Evolutionary conservation across 2,113 vertebrate species (phyloP), one percentile per base, ranked within the genome.

Genomic region (Chlamydotis undulata): DNA sequence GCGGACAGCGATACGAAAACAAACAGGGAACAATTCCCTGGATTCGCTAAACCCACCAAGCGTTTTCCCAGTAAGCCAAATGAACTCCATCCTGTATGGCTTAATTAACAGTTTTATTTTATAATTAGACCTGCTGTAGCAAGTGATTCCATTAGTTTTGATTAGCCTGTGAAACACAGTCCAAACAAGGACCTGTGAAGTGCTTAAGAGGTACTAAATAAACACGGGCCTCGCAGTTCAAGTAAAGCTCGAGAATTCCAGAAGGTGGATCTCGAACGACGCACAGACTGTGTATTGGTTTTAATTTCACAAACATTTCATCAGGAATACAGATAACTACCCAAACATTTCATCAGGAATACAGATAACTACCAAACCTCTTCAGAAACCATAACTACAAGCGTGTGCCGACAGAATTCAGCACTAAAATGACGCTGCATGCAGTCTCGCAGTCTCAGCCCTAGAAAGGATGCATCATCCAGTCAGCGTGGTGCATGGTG

Each of bases 371-470:
- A 12, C 1, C 52, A 53, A 61, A 60, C 2, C 75, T 10, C 59
- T 29, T 14, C 6, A 4, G 7, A 49, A 74, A 37, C 5, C 75
- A 15, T 2, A n/a, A 60, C 22, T 0, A 19, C 31, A 17, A 56
- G 65, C 15, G 2, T 1, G 14, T 1, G 19, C 10, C 25, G 24
- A 18, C 5, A 29, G 65, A 45, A 73, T 10, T 2, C 59, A 49
- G 59, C 33, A 19, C 4, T 17, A 56, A 52, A 71, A 9, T 1
- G 19, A 23, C 18, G 16, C n/a, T 3, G 25, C 14, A 1, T 1
- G 41, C 67, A 83, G 63, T 12, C 61, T 45, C 71, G 15, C 60
- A 80, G 93, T 73, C 93, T 94, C 94, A 96, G 95, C 49, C 87
- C 50, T 1, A 13, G n/a, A 57, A 39, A n/a, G 2, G 3, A 43